Conservation (phyloP, 2,888 invertebrate genomes). For the Eudasyphora cyanicolor region DNA sequence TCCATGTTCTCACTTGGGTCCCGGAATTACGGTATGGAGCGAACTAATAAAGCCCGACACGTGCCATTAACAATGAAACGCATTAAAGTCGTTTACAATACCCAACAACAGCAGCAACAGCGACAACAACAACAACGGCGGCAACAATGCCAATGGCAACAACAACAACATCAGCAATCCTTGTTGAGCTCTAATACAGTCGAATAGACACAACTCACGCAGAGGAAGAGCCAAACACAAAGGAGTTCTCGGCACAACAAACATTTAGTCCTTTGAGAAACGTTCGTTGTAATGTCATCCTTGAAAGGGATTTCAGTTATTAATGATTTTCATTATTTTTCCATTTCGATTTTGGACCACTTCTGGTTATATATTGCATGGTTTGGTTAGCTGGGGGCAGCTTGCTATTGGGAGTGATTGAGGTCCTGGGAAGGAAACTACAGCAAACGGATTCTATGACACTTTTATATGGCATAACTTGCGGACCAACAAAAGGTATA, state of each 20-base stretch:
- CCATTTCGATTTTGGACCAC: not conserved
- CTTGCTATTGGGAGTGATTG: no score
- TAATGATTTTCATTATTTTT: slow-evolving; percentile 4
- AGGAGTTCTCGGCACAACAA: not conserved
- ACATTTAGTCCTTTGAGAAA: slow-evolving; percentile 3
- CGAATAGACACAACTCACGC: not conserved
- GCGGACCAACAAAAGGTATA: no score
- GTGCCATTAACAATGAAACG: slow-evolving; percentile 80
- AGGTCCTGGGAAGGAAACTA: no score
- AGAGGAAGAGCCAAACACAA: not conserved
- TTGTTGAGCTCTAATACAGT: slow-evolving; percentile 16
- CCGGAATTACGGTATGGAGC: slow-evolving; percentile 71
- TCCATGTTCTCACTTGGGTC: slow-evolving; percentile 67
- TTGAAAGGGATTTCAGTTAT: not conserved
- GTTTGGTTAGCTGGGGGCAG: no score
- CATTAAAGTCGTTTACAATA: slow-evolving; percentile 81
- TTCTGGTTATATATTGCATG: no score
- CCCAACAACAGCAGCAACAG: slow-evolving; percentile 52
- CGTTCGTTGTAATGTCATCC: slow-evolving; percentile 2
- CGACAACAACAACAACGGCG: slow-evolving; percentile 43
- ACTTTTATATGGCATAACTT: no score
- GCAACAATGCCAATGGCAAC: slow-evolving; percentile 43
- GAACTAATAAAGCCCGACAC: slow-evolving; percentile 80
- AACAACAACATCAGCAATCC: slow-evolving; percentile 21
- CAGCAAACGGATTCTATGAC: no score